Conservation (phyloP, 1,140 invertebrate species). For the Semibalanus balanoides region DNA sequence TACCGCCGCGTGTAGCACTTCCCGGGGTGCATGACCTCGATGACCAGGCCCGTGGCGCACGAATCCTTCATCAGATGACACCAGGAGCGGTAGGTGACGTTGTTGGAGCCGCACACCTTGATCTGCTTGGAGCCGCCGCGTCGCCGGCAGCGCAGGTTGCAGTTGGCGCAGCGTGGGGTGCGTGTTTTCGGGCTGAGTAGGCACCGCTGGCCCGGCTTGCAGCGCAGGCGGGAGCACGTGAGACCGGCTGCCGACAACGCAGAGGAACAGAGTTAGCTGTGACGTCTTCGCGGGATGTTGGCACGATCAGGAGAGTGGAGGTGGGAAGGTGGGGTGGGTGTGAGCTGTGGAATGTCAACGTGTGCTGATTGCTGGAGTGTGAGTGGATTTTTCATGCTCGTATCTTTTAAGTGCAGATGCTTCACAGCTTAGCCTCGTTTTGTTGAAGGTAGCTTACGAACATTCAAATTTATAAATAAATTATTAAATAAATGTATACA, state of each 20-base stretch:
- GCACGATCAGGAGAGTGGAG: too few relatives aligned
- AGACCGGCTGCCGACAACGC: not conserved
- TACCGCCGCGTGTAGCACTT: constrained; percentile 33
- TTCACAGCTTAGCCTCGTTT: too few relatives aligned
- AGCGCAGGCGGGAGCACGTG: not conserved
- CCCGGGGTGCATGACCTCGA: constrained; percentile 57
- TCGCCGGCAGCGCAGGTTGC: not conserved
- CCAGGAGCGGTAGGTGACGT: constrained; percentile 68
- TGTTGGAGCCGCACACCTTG: constrained; percentile 60
- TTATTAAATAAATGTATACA: too few relatives aligned
- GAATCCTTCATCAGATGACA: constrained; percentile 72
- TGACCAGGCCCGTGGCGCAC: constrained; percentile 59
- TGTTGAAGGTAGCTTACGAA: too few relatives aligned
- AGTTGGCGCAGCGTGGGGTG: not conserved
- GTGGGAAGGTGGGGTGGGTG: too few relatives aligned
- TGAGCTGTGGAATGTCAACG: too few relatives aligned
- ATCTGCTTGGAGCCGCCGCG: not conserved
- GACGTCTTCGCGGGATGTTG: too few relatives aligned
- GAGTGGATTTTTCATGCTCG: too few relatives aligned
- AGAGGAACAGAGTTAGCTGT: too few relatives aligned
- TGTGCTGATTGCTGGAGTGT: too few relatives aligned
- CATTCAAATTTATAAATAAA: too few relatives aligned
- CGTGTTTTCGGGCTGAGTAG: not conserved
- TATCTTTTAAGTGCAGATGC: too few relatives aligned
- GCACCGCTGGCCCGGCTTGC: not conserved